These are phyloP conservation scores for Ibidorhyncha struthersii DNA, from an alignment of 2,113 vertebrate genomes.

Conservation along the genomic window DNA sequence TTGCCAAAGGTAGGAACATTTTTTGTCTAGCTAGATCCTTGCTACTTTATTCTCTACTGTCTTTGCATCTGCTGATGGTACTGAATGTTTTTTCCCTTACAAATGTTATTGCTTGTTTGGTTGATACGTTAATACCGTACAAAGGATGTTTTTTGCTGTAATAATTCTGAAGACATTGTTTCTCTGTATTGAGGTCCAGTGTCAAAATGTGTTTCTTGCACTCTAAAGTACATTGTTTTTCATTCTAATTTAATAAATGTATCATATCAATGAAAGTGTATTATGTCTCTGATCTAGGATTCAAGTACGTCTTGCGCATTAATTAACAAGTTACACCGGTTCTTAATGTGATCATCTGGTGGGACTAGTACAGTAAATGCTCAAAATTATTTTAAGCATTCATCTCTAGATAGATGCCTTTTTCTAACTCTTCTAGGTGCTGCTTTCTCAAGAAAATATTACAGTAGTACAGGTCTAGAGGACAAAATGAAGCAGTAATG, in stretches of 20 bases:
- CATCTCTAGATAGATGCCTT: neutral
- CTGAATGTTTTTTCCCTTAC: constrained; percentile 19
- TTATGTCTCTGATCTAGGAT: neutral
- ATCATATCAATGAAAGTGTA: constrained; percentile 47
- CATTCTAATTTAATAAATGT: constrained; percentile 79
- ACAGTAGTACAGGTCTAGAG: neutral
- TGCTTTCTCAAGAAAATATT: neutral
- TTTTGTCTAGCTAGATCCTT: constrained; percentile 70
- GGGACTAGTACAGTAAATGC: neutral
- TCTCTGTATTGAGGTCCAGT: constrained; percentile 34
- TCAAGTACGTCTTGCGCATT: neutral
- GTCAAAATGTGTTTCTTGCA: constrained; percentile 64
- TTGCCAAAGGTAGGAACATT: constrained; percentile 48
- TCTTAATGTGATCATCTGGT: neutral
- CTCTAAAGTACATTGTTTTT: constrained; percentile 70
- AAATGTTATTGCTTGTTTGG: constrained; percentile 47
- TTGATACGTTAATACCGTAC: constrained; percentile 48
- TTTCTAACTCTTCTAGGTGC: neutral
- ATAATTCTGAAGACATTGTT: constrained; percentile 30
- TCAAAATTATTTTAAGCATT: neutral
- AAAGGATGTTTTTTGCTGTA: constrained; percentile 47
- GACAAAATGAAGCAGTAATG: neutral
- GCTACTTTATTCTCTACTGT: constrained; percentile 39
- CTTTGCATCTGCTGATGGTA: constrained; percentile 58
- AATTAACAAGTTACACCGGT: neutral